Evolutionary conservation across 2,888 invertebrate genomes (phyloP), one percentile per base, ranked within the genome.

Genomic region (Andrena fulva): DNA sequence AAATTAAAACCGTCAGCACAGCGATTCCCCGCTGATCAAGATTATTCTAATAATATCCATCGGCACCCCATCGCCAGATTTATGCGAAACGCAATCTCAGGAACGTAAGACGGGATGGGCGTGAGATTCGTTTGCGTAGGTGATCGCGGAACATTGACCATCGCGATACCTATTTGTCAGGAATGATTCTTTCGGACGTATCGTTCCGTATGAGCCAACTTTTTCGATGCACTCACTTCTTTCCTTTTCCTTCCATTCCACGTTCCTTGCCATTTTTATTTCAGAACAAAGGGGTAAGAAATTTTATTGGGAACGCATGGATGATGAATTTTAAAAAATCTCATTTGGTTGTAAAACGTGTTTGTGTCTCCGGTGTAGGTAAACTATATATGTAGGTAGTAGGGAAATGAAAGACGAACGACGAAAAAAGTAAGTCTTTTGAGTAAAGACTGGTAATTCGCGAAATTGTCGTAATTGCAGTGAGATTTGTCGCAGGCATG

Each of bases 71-170:
- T 12, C 10, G 35, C 35, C 3, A 7, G 35, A 35, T 35, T 35
- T 35, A 12, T 10, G 7, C 7, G 33, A 42, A 66, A 50, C 50
- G 35, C 20, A 50, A 48, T 56, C 31, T 2, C 29, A 16, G 20
- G 2, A 7, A 27, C 4, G 16, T 52, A 50, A n/a, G 60, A 42
- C 29, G 35, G 35, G 35, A 35, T 2, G 35, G 35, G 20, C 66
- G 16, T 7, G 0, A n/a, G 16, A 56, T 24, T 33, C 27, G 10
- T 64, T 56, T 20, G 59, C 56, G 59, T 64, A 33, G 77, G 42
- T 59, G 77, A 82, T 83, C 73, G 48, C 48, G 68, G 31, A 68
- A 60, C 78, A 78, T 27, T 63, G 74, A 63, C 54, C 63, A 52
- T 12, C 50, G n/a, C 35, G 33, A 29, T 54, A 35, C 16, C n/a